Evolutionary conservation across 64 coral and sea anemone genomes (phyloP).

Genomic region (Pocillopora verrucosa): DNA sequence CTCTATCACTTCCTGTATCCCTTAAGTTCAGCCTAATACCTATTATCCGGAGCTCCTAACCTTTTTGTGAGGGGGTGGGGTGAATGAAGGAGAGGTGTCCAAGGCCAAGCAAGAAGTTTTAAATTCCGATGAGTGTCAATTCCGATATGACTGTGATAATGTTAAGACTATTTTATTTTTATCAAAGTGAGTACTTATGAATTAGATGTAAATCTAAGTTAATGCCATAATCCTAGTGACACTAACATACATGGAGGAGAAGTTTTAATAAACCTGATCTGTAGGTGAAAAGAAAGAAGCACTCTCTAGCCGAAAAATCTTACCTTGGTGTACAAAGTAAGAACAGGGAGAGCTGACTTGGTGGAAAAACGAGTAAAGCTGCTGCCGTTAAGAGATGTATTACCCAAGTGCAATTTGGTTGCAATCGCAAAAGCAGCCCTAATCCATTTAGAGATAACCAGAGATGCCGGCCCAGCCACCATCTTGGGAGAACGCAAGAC

Average conservation of each 20-base stretch:
- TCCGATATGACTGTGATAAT: too few species aligned
- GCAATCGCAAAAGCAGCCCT: not conserved
- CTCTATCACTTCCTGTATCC: too few species aligned
- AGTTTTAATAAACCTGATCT: not conserved
- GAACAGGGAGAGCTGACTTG: slow-evolving; percentile 7
- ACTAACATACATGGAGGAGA: not conserved
- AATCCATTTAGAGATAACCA: not conserved
- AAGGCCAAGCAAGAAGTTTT: too few species aligned
- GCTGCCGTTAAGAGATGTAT: not conserved
- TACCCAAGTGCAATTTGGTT: not conserved
- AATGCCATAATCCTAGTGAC: not conserved
- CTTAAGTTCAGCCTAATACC: too few species aligned
- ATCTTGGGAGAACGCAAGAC: not conserved
- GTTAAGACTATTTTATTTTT: too few species aligned
- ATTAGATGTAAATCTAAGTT: too few species aligned
- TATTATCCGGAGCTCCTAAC: too few species aligned
- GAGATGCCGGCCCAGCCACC: not conserved
- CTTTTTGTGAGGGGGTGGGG: too few species aligned
- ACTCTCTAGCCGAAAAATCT: not conserved
- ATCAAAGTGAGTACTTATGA: too few species aligned
- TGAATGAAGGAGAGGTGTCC: too few species aligned
- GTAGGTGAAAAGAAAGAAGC: not conserved
- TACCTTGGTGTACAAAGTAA: slow-evolving; percentile 41
- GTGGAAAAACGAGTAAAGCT: not conserved
- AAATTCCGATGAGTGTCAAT: too few species aligned